phyloP scores from a whole-genome alignment of 2,888 invertebrate genomes.

The Ctena decussata region DNA sequence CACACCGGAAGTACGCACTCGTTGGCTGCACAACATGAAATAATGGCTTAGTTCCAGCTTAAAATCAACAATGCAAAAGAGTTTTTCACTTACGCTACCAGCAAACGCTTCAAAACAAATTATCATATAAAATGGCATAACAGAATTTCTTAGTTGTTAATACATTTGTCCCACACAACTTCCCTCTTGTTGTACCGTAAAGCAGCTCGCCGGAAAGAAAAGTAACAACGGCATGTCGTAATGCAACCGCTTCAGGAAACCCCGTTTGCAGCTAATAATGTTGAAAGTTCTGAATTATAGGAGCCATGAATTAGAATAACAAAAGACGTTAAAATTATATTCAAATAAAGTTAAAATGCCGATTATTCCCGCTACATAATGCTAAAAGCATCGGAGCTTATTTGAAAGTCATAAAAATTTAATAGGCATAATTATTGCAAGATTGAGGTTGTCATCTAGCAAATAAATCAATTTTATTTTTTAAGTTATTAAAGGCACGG shows the following conservation, averaged over 20 bases:
- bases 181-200: neutral
- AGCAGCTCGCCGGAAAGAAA: neutral
- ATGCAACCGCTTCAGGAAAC: neutral
- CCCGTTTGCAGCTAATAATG: neutral
- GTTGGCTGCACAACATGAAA: too few species aligned
- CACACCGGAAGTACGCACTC: too few species aligned
- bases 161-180: neutral
- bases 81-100: too few species aligned
- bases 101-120: neutral
- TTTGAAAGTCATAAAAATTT: neutral
- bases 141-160: too few species aligned
- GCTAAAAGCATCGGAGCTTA: slow-evolving; percentile 2
- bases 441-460: neutral
- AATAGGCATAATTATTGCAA: neutral
- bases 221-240: neutral
- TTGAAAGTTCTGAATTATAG: neutral
- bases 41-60: too few species aligned
- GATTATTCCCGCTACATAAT: slow-evolving; percentile 5
- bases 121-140: neutral
- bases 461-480: slow-evolving; percentile 5
- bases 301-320: neutral
- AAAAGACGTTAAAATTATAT: slow-evolving; percentile 2
- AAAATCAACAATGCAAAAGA: too few species aligned
- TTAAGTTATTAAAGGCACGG: neutral
- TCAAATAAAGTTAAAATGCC: neutral